These are phyloP conservation scores for Scyliorhinus canicula DNA, from an alignment of 2,797 vertebrate species.

Conservation along the genomic window DNA sequence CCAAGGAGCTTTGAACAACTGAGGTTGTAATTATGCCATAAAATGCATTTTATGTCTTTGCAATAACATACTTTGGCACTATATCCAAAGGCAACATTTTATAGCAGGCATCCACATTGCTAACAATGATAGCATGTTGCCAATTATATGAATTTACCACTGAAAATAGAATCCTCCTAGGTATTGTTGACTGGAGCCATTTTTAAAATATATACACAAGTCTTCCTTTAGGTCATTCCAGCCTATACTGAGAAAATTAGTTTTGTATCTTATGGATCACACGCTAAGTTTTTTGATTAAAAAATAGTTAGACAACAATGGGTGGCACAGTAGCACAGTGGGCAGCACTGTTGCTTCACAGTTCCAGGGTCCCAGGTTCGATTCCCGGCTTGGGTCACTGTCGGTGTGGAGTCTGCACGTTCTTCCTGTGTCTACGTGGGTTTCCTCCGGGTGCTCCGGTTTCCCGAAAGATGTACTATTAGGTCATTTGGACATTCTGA, in stretches of 20 bases:
- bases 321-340: too few relatives aligned
- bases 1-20: background rate
- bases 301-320: too few relatives aligned
- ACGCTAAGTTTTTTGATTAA: background rate
- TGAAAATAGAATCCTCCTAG: background rate
- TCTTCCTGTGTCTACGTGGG: too few relatives aligned
- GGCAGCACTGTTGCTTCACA: too few relatives aligned
- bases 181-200: background rate
- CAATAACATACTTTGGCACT: background rate
- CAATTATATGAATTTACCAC: background rate
- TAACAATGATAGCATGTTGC: background rate
- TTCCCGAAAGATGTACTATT: too few relatives aligned
- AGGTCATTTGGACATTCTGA: too few relatives aligned
- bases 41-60: background rate
- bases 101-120: background rate
- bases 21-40: background rate
- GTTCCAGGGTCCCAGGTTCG: too few relatives aligned
- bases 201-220: background rate
- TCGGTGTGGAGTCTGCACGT: too few relatives aligned
- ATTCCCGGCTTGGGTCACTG: too few relatives aligned
- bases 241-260: background rate
- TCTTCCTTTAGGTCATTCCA: background rate
- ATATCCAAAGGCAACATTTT: background rate
- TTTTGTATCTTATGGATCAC: background rate
- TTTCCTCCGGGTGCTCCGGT: too few relatives aligned